Evolutionary conservation across 2,888 invertebrate genomes (phyloP).

Genomic region (Tanytarsus gracilentus): DNA sequence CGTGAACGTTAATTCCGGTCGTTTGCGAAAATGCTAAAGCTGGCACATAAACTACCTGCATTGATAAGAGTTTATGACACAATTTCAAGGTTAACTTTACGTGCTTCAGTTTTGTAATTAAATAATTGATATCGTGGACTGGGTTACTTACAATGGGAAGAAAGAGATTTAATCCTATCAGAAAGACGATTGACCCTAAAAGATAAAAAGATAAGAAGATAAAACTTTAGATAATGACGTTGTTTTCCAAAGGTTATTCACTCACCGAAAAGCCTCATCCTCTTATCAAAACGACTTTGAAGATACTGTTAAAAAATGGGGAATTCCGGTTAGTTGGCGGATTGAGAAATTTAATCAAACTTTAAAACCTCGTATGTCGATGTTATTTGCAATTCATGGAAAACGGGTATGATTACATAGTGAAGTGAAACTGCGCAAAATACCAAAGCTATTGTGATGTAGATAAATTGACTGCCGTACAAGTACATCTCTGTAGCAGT

Average conservation of each 20-base stretch:
- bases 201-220: not conserved
- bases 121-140: too few species aligned
- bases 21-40: constrained; percentile 66
- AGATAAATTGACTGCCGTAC: constrained; percentile 60
- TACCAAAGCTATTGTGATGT: constrained; percentile 49
- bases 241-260: too few species aligned
- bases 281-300: constrained; percentile 55
- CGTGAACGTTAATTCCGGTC: constrained; percentile 65
- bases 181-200: not conserved
- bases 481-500: constrained; percentile 68
- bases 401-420: constrained; percentile 54
- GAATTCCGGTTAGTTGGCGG: constrained; percentile 35
- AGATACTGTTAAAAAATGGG: too few species aligned
- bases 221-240: constrained; percentile 40
- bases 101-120: too few species aligned
- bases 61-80: not conserved
- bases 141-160: not conserved
- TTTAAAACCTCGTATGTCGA: constrained; percentile 58
- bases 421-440: constrained; percentile 52
- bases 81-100: not conserved
- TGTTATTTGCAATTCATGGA: constrained; percentile 55
- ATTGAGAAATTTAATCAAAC: too few species aligned
- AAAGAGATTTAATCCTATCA: not conserved
- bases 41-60: constrained; percentile 54
- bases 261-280: constrained; percentile 55